Conservation (phyloP, 2,113 vertebrate species). For the Tetraodon nigroviridis region DNA sequence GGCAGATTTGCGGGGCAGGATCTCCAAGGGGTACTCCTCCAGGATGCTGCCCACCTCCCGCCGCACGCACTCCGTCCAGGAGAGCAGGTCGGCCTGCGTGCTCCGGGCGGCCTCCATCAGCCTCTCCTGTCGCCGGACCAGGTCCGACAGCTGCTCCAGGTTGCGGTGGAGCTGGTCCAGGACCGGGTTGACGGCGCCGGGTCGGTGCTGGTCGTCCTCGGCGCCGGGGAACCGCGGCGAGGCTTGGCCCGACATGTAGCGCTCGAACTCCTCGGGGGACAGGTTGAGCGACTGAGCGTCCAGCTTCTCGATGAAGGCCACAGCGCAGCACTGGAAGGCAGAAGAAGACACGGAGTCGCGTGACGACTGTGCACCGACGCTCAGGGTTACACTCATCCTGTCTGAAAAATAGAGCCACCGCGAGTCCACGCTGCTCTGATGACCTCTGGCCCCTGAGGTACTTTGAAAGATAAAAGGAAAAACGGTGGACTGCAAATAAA, state of each 20-base stretch:
- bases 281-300: constrained; percentile 94
- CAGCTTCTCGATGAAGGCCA: constrained; percentile 95
- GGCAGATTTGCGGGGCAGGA: constrained; percentile 74
- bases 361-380: too few species aligned
- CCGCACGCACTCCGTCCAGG: constrained; percentile 83
- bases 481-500: too few species aligned
- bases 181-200: constrained; percentile 70
- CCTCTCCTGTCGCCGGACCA: constrained; percentile 83
- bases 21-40: constrained; percentile 86
- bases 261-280: constrained; percentile 91
- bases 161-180: constrained; percentile 86
- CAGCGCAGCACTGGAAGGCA: constrained; percentile 85
- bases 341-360: neutral
- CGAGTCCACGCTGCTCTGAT: too few species aligned
- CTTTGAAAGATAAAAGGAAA: too few species aligned
- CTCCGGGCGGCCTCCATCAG: constrained; percentile 81
- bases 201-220: constrained; percentile 68
- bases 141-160: constrained; percentile 82
- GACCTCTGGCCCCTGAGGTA: too few species aligned
- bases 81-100: constrained; percentile 85
- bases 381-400: too few species aligned
- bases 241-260: constrained; percentile 90
- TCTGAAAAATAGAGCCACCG: too few species aligned
- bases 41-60: constrained; percentile 85
- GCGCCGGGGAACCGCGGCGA: constrained; percentile 80